These are phyloP conservation scores for Pseudochaenichthys georgianus DNA, from an alignment of 2,797 vertebrate genomes.

Conservation along the genomic window DNA sequence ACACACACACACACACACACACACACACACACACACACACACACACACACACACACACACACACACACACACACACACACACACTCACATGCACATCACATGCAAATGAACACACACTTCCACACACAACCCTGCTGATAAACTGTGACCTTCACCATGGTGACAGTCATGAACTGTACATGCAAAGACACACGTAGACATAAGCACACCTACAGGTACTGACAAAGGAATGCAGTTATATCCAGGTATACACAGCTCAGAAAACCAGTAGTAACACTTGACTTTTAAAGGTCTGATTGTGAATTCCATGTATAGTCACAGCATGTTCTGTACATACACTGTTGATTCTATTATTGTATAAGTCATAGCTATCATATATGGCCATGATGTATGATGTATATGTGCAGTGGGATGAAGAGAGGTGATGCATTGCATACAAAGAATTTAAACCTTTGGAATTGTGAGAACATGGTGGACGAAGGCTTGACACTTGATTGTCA, in stretches of 20 bases:
- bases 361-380: neutral
- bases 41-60: too few relatives aligned
- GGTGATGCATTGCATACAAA: neutral
- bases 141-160: slow-evolving; percentile 38
- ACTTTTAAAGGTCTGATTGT: neutral
- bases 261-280: neutral
- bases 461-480: neutral
- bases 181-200: slow-evolving; percentile 2
- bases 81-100: neutral
- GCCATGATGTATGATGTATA: neutral
- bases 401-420: neutral
- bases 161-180: slow-evolving; percentile 1
- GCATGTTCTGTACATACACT: neutral
- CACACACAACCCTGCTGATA: slow-evolving; percentile 23
- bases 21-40: too few relatives aligned
- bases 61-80: too few relatives aligned
- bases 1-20: too few relatives aligned
- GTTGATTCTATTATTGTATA: neutral
- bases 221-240: neutral
- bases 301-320: neutral
- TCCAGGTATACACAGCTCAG: neutral
- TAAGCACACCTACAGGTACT: slow-evolving; percentile 18
- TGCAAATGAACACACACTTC: neutral
- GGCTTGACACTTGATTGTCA: too few relatives aligned
- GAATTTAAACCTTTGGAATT: neutral